Evolutionary conservation across 2,113 vertebrate species (phyloP), one percentile per base, ranked within the genome.

Genomic region (Salvator merianae): DNA sequence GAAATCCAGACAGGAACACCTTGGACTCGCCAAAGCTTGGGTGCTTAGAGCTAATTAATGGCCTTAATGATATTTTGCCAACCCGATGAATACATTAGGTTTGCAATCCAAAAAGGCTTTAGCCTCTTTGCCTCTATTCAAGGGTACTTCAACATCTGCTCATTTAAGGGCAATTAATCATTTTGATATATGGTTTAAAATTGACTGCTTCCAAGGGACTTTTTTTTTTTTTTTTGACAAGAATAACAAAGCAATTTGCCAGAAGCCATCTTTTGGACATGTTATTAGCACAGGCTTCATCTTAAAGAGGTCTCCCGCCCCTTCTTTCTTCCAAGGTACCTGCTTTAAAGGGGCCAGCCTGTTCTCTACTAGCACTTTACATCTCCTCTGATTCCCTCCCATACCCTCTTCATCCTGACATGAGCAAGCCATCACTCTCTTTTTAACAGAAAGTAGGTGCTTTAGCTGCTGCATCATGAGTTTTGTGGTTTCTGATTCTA

Each of bases 181-280:
- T 99, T 97, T 98, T 98, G 98, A 99, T 98, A 97, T 97, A 99
- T 99, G 97, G 98, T 96, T 97, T 95, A 96, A 97, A 97, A 97
- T 97, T 98, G 97, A 98, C 97, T 97, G 97, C 97, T 97, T 98
- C 97, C 96, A 95, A 96, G 97, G 98, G 97, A 97, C 96, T 95
- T 92, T 93, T 88, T 94, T 43, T 38, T n/a, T 62, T 47, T 55
- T 92, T 93, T 97, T 97, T 98, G 97, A 99, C 97, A 98, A 98
- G 97, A 97, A 98, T 98, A 98, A 98, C 98, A 98, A 99, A 98
- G 98, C 97, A 98, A 98, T 97, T 97, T 98, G 98, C 98, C 98
- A 98, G 96, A 96, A 99, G 98, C 97, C 95, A 97, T 97, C 97
- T 97, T 96, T 95, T 95, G 95, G 97, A 97, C 97, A 97, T 96